phyloP scores from a whole-genome alignment of 1,140 invertebrate genomes.

The Habropoda laboriosa region DNA sequence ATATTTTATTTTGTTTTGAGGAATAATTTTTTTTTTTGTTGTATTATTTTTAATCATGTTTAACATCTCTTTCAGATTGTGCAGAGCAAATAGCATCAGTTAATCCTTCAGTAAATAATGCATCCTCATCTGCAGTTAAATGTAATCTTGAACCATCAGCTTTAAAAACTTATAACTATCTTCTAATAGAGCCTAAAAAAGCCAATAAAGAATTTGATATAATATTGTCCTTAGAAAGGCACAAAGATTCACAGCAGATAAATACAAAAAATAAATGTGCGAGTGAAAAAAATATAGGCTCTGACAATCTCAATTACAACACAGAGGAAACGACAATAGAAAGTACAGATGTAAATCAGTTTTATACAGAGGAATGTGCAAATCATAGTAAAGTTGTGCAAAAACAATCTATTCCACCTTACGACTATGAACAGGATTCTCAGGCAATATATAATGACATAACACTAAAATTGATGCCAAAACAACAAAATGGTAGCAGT shows the following conservation, averaged over 20 bases:
- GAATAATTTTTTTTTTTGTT: background rate
- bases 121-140: conserved; percentile 16
- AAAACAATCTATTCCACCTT: conserved; percentile 64
- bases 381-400: conserved; percentile 62
- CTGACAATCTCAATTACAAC: background rate
- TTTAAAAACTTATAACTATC: conserved; percentile 43
- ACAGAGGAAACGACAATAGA: conserved; percentile 34
- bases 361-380: conserved; percentile 62
- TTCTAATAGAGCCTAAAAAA: conserved; percentile 50
- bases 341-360: conserved; percentile 70
- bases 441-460: conserved; percentile 71
- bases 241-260: conserved; percentile 23
- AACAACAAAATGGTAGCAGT: conserved; percentile 71
- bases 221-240: conserved; percentile 48
- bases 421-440: conserved; percentile 62
- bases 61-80: conserved; percentile 72
- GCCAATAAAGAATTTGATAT: conserved; percentile 40
- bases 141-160: conserved; percentile 25
- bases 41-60: background rate
- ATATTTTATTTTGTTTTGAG: background rate
- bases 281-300: conserved; percentile 15
- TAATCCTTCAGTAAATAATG: conserved; percentile 36
- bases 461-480: conserved; percentile 71
- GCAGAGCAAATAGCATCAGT: conserved; percentile 75
- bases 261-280: conserved; percentile 20